Conservation (phyloP, 2,797 vertebrate species). For the Manis crassicaudata region DNA sequence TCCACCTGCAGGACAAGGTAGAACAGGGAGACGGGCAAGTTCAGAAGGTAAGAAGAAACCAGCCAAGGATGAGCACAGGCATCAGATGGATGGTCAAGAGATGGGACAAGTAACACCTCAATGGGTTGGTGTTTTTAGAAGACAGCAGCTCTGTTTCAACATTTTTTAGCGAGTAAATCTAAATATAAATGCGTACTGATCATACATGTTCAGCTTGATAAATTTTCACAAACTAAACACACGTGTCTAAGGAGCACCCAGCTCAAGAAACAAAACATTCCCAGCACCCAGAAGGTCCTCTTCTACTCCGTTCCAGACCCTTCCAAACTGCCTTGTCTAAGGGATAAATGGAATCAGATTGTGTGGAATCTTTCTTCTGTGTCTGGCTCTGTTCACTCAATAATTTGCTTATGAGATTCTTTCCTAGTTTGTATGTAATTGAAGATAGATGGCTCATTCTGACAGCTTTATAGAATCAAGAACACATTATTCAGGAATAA, state of each 20-base stretch:
- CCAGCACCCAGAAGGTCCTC: fast-evolving
- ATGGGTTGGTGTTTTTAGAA: not conserved
- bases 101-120: not conserved
- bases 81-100: not conserved
- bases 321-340: not conserved
- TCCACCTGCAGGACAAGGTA: not conserved
- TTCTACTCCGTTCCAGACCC: not conserved
- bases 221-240: not conserved
- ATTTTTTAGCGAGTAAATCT: not conserved
- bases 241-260: not conserved
- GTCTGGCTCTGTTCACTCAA: not conserved
- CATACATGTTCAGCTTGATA: not conserved
- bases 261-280: not conserved
- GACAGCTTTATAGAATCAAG: not conserved
- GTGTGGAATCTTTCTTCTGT: not conserved
- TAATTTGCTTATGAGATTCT: not conserved
- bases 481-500: not conserved
- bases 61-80: not conserved
- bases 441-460: not conserved
- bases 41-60: not conserved
- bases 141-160: not conserved
- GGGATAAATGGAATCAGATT: not conserved
- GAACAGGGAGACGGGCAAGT: not conserved
- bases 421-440: not conserved
- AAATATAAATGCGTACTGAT: not conserved